Evolutionary conservation across 2,797 vertebrate genomes (phyloP).

Genomic region (Ctenopoma multispine): DNA sequence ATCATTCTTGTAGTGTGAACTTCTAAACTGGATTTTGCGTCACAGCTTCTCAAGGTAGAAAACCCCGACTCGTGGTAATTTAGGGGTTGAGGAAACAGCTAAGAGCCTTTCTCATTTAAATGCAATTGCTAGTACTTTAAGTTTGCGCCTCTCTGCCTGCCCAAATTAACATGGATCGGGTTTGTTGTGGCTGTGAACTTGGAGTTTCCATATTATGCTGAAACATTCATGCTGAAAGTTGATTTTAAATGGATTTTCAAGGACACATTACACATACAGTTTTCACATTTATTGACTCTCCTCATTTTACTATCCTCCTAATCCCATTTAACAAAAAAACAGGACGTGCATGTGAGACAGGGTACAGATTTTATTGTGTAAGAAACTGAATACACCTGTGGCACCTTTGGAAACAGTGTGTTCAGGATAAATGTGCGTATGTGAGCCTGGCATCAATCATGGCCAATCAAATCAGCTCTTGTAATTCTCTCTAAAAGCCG

Average conservation of each 20-base stretch:
- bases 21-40: slow-evolving; percentile 48
- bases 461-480: slow-evolving; percentile 65
- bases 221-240: slow-evolving; percentile 25
- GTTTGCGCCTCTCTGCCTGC: slow-evolving; percentile 11
- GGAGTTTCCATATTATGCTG: slow-evolving; percentile 3
- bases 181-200: background rate
- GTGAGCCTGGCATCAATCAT: slow-evolving; percentile 57
- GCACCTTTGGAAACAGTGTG: slow-evolving; percentile 25
- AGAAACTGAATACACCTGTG: slow-evolving; percentile 47
- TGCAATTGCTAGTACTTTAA: slow-evolving; percentile 30
- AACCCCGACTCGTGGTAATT: slow-evolving; percentile 31
- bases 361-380: slow-evolving; percentile 51
- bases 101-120: slow-evolving; percentile 37
- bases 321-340: slow-evolving; percentile 46
- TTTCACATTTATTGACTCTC: slow-evolving; percentile 41
- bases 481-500: slow-evolving; percentile 60
- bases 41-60: slow-evolving; percentile 32
- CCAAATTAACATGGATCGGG: slow-evolving; percentile 17
- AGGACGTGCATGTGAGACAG: slow-evolving; percentile 15
- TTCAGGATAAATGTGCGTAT: slow-evolving; percentile 43
- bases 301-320: background rate
- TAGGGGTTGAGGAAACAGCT: slow-evolving; percentile 24
- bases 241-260: slow-evolving; percentile 44
- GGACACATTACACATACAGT: slow-evolving; percentile 19
- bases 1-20: slow-evolving; percentile 25